These are phyloP conservation scores for Apostichopus japonicus DNA, from an alignment of 35 echinoderm and acorn worm genomes.

Conservation along the genomic window DNA sequence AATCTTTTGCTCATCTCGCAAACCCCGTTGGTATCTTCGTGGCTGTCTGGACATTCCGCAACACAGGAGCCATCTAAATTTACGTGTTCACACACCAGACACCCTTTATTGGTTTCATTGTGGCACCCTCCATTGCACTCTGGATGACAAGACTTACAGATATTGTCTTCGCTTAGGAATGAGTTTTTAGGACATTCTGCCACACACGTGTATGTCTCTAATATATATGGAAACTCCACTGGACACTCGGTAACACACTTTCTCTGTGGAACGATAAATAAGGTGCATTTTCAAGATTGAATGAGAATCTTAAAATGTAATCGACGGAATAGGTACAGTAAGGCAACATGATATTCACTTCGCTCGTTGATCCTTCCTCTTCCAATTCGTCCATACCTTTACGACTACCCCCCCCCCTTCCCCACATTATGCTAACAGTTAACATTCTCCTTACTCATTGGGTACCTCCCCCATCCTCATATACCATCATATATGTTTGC, in stretches of 20 bases:
- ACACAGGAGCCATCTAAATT: neutral
- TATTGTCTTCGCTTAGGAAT: neutral
- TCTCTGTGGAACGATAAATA: neutral
- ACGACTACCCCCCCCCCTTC: neutral
- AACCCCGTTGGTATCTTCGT: neutral
- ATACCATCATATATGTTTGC: too few relatives aligned
- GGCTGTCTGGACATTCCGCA: neutral
- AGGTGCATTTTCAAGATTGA: neutral
- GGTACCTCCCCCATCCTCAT: neutral
- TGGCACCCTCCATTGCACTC: neutral
- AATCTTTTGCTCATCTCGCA: neutral
- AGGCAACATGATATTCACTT: neutral
- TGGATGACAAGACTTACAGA: conserved; percentile 7
- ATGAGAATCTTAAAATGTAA: neutral
- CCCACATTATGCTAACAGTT: neutral
- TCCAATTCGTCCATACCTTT: neutral
- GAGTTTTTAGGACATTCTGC: neutral
- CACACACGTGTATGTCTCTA: neutral
- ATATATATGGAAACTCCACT: neutral
- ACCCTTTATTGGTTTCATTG: conserved; percentile 14
- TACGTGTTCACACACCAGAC: neutral
- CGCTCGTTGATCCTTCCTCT: neutral
- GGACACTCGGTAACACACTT: conserved; percentile 14
- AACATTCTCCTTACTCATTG: neutral
- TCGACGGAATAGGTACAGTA: neutral